These are phyloP conservation scores for Drosophila suzukii DNA, from an alignment of 1,140 invertebrate species.

Conservation along the genomic window DNA sequence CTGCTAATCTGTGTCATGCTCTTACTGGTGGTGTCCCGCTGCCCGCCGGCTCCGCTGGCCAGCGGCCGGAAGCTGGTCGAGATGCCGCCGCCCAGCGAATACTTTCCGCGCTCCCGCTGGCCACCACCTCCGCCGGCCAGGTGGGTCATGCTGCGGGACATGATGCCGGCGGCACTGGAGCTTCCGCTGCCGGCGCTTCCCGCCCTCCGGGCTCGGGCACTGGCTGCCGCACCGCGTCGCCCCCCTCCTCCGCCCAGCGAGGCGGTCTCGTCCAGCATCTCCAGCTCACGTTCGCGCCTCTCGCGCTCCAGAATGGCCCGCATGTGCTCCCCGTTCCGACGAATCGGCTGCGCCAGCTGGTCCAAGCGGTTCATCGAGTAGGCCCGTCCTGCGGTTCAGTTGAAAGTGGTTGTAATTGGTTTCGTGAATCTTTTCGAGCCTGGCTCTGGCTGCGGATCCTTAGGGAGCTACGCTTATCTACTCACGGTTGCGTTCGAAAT, in stretches of 20 bases:
- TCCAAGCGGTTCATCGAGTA: conserved; percentile 96
- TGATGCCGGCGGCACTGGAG: conserved; percentile 80
- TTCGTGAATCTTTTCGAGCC: conserved; percentile 51
- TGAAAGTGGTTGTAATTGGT: conserved; percentile 65
- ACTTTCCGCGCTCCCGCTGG: conserved; percentile 67
- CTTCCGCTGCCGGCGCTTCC: conserved; percentile 63
- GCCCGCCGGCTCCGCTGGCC: conserved; percentile 60
- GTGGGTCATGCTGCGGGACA: conserved; percentile 89
- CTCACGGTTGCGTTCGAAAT: conserved; percentile 22
- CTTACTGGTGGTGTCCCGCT: conserved; percentile 78
- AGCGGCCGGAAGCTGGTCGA: conserved; percentile 77
- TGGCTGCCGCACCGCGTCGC: conserved; percentile 16
- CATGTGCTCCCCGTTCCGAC: conserved; percentile 85
- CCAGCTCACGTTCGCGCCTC: conserved; percentile 72
- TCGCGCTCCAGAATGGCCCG: conserved; percentile 76
- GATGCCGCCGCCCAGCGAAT: conserved; percentile 76
- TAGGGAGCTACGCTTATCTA: conserved; percentile 45
- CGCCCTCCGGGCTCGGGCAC: conserved; percentile 28
- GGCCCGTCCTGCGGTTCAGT: conserved; percentile 87
- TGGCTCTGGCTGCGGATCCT: conserved; percentile 28
- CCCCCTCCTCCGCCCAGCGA: conserved; percentile 61
- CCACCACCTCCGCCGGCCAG: conserved; percentile 84
- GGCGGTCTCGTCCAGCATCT: conserved; percentile 79
- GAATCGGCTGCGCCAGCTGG: conserved; percentile 90
- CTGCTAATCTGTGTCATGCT: conserved; percentile 83